phyloP scores from a whole-genome alignment of 2,113 vertebrate genomes.

The Bagarius yarrelli region DNA sequence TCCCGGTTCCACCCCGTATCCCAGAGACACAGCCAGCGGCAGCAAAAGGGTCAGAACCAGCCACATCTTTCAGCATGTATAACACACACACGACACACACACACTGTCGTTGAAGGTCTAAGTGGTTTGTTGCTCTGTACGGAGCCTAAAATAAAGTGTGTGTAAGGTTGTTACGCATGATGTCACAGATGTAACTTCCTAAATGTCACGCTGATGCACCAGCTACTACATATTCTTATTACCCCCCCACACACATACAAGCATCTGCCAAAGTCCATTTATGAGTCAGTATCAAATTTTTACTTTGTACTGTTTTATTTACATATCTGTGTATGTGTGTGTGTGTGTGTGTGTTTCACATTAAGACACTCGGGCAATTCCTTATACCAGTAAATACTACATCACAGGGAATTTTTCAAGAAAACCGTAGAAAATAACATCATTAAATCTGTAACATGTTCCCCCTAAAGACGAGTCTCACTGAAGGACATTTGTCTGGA shows the following conservation, averaged over 20 bases:
- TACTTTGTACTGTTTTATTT: not conserved
- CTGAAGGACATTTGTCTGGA: not conserved
- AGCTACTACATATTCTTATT: not conserved
- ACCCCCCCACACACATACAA: conserved; percentile 23
- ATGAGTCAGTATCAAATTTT: conserved; percentile 30
- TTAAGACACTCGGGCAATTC: conserved; percentile 28
- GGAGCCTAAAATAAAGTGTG: not conserved
- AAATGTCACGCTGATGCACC: conserved; percentile 31
- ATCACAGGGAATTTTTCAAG: conserved; percentile 11
- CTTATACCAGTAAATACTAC: conserved; percentile 16
- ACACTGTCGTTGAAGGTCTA: not conserved
- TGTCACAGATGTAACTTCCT: conserved; percentile 37
- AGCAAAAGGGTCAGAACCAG: not conserved
- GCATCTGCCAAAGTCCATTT: not conserved
- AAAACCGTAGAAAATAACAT: not conserved
- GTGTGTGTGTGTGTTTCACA: conserved; percentile 15
- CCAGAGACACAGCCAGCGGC: conserved; percentile 1
- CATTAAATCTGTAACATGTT: not conserved
- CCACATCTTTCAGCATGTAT: not conserved
- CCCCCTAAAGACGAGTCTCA: not conserved
- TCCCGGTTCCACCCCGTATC: not conserved
- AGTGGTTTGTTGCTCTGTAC: not conserved
- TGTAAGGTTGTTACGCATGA: not conserved
- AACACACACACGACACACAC: not conserved
- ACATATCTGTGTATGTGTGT: not conserved